Conservation (phyloP, 2,113 vertebrate species). For the Ovibos moschatus region DNA sequence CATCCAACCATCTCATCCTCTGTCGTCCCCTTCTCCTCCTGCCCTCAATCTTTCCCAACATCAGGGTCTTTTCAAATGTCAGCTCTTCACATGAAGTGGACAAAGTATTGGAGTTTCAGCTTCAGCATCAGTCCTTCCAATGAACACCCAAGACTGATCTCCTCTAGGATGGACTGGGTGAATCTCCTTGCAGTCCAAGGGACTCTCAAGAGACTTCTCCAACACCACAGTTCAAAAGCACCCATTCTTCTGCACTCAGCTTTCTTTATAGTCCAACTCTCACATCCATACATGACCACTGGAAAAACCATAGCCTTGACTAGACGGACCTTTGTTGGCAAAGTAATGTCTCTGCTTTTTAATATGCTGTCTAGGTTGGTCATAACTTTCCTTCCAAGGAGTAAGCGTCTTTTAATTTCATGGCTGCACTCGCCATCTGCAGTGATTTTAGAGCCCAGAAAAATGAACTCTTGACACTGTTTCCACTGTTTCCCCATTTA, state of each 20-base stretch:
- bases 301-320: not conserved
- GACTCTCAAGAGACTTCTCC: not conserved
- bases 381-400: not conserved
- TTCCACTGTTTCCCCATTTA: not conserved
- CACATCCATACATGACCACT: not conserved
- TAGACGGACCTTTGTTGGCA: rapidly evolving
- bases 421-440: not conserved
- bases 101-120: not conserved
- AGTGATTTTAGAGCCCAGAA: not conserved
- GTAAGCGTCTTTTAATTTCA: not conserved
- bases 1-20: not conserved
- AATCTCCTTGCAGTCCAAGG: not conserved
- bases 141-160: not conserved
- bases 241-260: rapidly evolving
- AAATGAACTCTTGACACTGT: not conserved
- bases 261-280: not conserved
- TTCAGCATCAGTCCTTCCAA: not conserved
- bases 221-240: not conserved
- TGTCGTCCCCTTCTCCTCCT: not conserved
- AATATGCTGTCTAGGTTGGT: not conserved
- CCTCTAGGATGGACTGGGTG: not conserved
- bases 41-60: not conserved
- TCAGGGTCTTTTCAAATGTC: not conserved
- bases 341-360: not conserved
- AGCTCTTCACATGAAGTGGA: not conserved